Evolutionary conservation across 2,113 vertebrate genomes (phyloP), one percentile per base, ranked within the genome.

Genomic region (Aphyosemion australe): DNA sequence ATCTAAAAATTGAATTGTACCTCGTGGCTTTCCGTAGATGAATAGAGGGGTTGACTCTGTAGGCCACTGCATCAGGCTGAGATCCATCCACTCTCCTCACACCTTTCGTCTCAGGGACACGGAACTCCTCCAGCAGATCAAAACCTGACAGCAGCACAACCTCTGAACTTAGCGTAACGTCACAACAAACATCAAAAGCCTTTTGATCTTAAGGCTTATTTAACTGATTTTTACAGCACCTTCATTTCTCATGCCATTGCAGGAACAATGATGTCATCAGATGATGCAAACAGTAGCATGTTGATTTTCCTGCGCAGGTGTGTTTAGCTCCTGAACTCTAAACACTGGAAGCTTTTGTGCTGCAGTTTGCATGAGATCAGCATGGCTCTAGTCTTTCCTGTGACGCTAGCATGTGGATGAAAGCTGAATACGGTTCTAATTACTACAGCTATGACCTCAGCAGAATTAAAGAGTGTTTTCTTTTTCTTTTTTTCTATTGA

Each of bases 101-200:
- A 31, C 90, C 88, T 49, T 61, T 85, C 10, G 74, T 78, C 63
- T 84, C 78, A 19, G 87, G 79, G 32, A 93, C 70, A 18, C 61
- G 74, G 56, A 93, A 93, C 82, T 90, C 85, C 65, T 91, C 83
- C 87, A 95, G 81, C 73, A 94, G 72, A 60, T 92, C 88, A 67
- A 92, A 90, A 66, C 84, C 80, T 90, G 16, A 21, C 71, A 72
- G 71, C 47, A 67, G 71, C 47, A 67, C 50, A 82, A 78, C 85
- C 52, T 84, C 60, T 8, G 3, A 69, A 34, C 9, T 79, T 42
- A 78, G 65, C 75, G 61, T 73, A 15, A 39, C 32, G 11, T 65
- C 54, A 59, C 31, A 61, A 19, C 3, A 4, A 18, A 11, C 53
- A 59, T 71, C 39, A 76, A 60, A 67, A 52, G 34, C 14, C 34